These are phyloP conservation scores for Cyanoliseus patagonus DNA, from an alignment of 2,113 vertebrate genomes.

Conservation along the genomic window DNA sequence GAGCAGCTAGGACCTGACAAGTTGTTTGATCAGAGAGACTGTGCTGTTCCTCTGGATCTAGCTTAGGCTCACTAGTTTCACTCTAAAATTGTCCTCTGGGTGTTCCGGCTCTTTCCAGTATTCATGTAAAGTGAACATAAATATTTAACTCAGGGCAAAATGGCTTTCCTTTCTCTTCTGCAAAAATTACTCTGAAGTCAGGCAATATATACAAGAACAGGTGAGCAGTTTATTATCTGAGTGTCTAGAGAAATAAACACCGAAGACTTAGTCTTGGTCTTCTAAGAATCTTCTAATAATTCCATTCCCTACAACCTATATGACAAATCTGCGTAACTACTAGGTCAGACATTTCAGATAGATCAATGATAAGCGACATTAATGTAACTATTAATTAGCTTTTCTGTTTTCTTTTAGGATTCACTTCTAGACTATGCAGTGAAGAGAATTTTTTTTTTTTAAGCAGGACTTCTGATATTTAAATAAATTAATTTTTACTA, in stretches of 20 bases:
- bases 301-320: rapidly evolving
- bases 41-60: neutral
- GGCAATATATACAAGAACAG: neutral
- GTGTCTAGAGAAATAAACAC: neutral
- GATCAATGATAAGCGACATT: neutral
- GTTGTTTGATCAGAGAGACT: neutral
- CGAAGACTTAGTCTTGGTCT: neutral
- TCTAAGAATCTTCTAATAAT: neutral
- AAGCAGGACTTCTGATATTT: neutral
- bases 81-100: neutral
- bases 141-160: neutral
- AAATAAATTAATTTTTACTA: neutral
- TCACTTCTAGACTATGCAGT: neutral
- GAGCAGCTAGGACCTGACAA: neutral
- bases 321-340: neutral
- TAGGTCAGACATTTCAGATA: neutral
- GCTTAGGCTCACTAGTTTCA: neutral
- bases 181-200: neutral
- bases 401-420: neutral
- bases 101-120: neutral
- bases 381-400: neutral
- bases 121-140: neutral
- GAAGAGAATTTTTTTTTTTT: neutral
- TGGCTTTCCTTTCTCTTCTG: neutral
- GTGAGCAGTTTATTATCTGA: neutral